Conservation (phyloP, 1,140 invertebrate genomes). For the Eueides isabella region DNA sequence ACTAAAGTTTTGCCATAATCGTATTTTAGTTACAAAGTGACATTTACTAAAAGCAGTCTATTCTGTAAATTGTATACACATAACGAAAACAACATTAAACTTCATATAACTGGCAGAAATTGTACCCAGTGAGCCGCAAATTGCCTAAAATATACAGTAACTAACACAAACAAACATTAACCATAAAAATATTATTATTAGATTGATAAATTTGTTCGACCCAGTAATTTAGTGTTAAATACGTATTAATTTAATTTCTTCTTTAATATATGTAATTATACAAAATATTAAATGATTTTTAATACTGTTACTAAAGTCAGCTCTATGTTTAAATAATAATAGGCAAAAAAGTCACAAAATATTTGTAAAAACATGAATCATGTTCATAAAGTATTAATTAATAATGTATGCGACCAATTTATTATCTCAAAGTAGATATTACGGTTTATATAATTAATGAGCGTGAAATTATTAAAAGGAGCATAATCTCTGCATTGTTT, state of each 20-base stretch:
- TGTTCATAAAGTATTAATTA: too few species aligned
- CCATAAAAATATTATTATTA: neutral
- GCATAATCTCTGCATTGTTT: too few species aligned
- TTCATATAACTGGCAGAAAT: neutral
- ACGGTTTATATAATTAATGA: too few species aligned
- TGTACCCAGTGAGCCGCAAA: slow-evolving; percentile 7
- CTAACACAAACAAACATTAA: neutral
- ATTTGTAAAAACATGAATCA: too few species aligned
- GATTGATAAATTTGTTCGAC: neutral
- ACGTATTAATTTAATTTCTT: neutral
- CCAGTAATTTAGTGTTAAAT: neutral
- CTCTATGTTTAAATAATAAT: too few species aligned
- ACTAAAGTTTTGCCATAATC: neutral
- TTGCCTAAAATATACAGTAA: neutral
- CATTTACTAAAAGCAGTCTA: neutral
- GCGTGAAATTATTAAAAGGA: too few species aligned
- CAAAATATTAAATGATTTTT: too few species aligned
- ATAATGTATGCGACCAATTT: too few species aligned
- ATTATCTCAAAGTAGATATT: too few species aligned
- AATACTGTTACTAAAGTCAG: too few species aligned
- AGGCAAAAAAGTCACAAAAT: too few species aligned
- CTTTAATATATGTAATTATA: too few species aligned
- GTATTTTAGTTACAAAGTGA: neutral
- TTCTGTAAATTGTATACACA: neutral
- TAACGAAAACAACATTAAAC: slow-evolving; percentile 5